Conservation (phyloP, 2,888 invertebrate species). For the Nomada fabriciana region DNA sequence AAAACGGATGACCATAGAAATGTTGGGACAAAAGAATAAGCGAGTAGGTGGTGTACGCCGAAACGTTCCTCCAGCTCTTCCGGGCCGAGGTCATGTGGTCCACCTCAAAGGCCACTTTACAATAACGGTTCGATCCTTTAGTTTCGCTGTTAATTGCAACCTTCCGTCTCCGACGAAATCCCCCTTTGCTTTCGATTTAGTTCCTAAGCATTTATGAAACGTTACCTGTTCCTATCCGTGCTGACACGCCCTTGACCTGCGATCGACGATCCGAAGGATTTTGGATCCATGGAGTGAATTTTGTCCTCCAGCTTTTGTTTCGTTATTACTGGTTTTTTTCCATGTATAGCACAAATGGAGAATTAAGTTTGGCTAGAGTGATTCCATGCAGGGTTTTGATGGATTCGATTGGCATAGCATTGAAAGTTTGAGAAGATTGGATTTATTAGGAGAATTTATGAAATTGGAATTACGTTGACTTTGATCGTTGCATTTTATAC, state of each 20-base stretch:
- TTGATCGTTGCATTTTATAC: neutral
- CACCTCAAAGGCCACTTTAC: conserved; percentile 32
- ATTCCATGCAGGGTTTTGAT: neutral
- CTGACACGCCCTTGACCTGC: neutral
- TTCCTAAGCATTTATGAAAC: neutral
- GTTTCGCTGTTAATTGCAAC: conserved; percentile 26
- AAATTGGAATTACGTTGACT: neutral
- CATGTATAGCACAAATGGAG: no score
- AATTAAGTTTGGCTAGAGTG: neutral
- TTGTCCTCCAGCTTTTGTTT: neutral
- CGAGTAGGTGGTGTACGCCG: conserved; percentile 1
- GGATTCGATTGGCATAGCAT: neutral
- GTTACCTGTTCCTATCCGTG: neutral
- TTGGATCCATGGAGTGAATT: neutral
- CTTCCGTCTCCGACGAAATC: neutral
- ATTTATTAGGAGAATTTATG: neutral
- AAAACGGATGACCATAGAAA: conserved; percentile 24
- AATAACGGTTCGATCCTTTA: conserved; percentile 25
- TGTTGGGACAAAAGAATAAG: conserved; percentile 24
- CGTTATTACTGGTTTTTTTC: no score
- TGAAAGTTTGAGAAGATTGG: neutral
- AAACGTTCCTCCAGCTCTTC: neutral
- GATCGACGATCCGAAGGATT: neutral
- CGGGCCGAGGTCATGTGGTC: conserved; percentile 37
- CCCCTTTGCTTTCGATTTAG: neutral